phyloP scores from a whole-genome alignment of 2,797 vertebrate species.

The Brachyrhaphis roseni region DNA sequence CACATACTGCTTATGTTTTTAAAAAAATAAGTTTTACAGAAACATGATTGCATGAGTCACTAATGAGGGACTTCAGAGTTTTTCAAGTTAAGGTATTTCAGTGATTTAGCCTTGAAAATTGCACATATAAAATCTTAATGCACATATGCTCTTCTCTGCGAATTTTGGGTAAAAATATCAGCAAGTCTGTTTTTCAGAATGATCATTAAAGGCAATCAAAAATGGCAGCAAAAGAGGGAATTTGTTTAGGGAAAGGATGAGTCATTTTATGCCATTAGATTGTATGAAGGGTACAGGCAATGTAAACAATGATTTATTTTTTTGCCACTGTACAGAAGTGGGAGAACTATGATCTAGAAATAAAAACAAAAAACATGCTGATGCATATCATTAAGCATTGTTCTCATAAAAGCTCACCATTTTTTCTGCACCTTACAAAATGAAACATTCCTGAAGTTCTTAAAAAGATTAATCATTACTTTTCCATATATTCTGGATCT shows the following conservation, averaged over 20 bases:
- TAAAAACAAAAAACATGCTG: neutral
- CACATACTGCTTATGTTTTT: neutral
- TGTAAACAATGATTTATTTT: slow-evolving; percentile 7
- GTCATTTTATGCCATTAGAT: slow-evolving; percentile 18
- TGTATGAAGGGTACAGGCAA: neutral
- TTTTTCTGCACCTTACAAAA: neutral
- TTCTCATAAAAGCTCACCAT: neutral
- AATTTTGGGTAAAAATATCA: neutral
- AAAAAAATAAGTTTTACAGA: neutral
- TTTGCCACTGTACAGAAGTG: slow-evolving; percentile 6
- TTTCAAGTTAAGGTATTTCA: neutral
- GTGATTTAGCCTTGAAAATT: neutral
- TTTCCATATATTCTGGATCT: neutral
- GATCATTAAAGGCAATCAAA: slow-evolving; percentile 11
- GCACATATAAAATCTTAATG: neutral
- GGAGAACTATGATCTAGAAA: neutral
- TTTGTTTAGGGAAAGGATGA: slow-evolving; percentile 3
- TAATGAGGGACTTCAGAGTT: neutral
- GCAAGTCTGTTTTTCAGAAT: neutral
- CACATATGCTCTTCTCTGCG: neutral
- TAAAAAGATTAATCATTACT: neutral
- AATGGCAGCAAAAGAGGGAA: slow-evolving; percentile 3
- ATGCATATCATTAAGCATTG: neutral
- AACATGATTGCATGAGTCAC: neutral
- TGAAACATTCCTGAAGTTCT: neutral